A percentile compares a stretch with the other conserved stretches of the same genome.
These are phyloP conservation scores for Muntiacus muntjak DNA, from an alignment of 2,113 vertebrate species.

Conservation along the genomic window DNA sequence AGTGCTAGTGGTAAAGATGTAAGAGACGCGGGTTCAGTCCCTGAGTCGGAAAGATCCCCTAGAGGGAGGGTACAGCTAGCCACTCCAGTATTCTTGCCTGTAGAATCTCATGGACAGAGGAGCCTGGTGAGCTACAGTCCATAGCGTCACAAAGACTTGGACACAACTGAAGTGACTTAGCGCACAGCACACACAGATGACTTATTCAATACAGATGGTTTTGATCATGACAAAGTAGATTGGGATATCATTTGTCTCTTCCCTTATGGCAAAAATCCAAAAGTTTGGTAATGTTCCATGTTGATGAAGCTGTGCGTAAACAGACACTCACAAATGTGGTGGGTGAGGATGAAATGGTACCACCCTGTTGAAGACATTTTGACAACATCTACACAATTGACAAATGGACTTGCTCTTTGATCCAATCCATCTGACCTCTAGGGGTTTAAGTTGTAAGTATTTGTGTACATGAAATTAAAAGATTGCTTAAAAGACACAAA, in stretches of 20 bases:
- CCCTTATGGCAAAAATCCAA: not conserved
- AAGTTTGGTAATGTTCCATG: not conserved
- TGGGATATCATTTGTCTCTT: not conserved
- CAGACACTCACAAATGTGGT: not conserved
- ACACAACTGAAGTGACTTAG: not conserved
- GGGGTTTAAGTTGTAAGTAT: not conserved
- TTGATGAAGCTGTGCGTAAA: not conserved
- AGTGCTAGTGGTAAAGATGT: not conserved
- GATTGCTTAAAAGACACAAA: not conserved
- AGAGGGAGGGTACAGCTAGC: not conserved
- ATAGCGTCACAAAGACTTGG: not conserved
- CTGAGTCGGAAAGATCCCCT: not conserved
- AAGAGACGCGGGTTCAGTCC: not conserved
- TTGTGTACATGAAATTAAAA: not conserved
- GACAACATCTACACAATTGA: not conserved
- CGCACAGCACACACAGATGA: not conserved
- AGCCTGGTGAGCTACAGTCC: not conserved
- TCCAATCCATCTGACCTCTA: not conserved
- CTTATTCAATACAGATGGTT: not conserved
- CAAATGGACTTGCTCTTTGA: not conserved
- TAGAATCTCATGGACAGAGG: not conserved
- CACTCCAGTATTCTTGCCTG: not conserved
- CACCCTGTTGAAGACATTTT: not conserved
- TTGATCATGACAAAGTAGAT: not conserved
- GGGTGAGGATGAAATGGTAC: rapidly evolving